Base-by-base conservation (phyloP, 2,888 invertebrate genomes). In the Nomada lathburiana region DNA sequence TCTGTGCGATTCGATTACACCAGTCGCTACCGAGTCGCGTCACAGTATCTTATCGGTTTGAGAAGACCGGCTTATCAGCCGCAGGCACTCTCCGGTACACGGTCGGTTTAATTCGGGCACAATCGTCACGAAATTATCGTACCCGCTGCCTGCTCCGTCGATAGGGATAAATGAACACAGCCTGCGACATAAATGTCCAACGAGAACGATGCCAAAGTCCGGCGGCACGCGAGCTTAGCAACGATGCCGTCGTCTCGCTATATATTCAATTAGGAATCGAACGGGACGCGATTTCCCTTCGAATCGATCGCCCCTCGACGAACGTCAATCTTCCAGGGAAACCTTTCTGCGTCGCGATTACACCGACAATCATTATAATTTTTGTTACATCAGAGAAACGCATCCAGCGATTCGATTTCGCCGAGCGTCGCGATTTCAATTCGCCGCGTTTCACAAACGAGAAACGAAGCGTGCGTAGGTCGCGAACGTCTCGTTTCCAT, bases 311-410 rank as follows among this genome's bases (percentile, higher is more conserved):
- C 42, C 23, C 16, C 73, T 9, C 36, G 36, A 29, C 16, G 18
- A 16, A 23, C n/a, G 42, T 73, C 70, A 53, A 70, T 74, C 29
- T 9, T 20, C 29, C 26, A 5, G 18, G 23, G 81, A 81, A 81
- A 80, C 74, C 81, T 74, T 80, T 80, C 60, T 63, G 23, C 60
- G 9, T 18, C 26, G 53, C 60, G 64, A 76, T 82, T 76, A 68
- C 60, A 53, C 65, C 53, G 16, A 67, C 76, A 73, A 84, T 83
- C 76, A 73, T 83, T 76, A 44, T 84, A 83, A 84, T 84, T 83
- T 36, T 64, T 60, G 59, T 83, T 82, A 75, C 74, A 50, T 79
- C 75, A 72, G 44, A 1, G 47, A 47, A 50, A 65, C 16, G 50
- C 36, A 50, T 29, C 2, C n/a, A 26, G 44, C 50, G 63, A 23